Evolutionary conservation across 2,113 vertebrate genomes (phyloP).

Genomic region (Pheucticus melanocephalus): DNA sequence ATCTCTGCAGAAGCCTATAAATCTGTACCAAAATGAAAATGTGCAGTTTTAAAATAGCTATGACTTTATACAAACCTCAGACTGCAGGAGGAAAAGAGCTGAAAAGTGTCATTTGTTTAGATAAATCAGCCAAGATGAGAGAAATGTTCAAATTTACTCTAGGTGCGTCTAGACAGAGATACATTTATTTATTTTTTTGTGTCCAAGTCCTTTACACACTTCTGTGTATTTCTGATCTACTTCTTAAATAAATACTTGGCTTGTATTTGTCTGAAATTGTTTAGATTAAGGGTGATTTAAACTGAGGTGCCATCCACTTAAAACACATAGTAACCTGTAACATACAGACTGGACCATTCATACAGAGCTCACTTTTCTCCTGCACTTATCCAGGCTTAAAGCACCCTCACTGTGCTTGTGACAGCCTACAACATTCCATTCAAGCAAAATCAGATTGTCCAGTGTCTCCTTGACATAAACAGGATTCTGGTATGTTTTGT

Average conservation of each 20-base stretch:
- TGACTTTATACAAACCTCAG: background rate
- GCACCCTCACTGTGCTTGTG: background rate
- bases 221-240: background rate
- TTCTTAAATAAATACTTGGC: background rate
- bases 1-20: background rate
- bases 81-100: background rate
- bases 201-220: background rate
- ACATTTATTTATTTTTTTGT: background rate
- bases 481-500: background rate
- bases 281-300: background rate
- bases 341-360: background rate
- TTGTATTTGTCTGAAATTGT: background rate
- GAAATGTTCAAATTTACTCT: background rate
- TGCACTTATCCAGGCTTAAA: background rate
- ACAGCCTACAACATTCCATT: background rate
- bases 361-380: background rate
- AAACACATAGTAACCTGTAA: background rate
- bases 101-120: background rate
- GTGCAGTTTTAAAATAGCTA: background rate
- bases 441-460: background rate
- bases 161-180: background rate
- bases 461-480: background rate
- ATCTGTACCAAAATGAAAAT: background rate
- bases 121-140: background rate
- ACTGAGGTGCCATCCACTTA: background rate